A percentile compares a stretch with the other conserved stretches of the same genome.
phyloP scores from a whole-genome alignment of 2,113 vertebrate species.

The Psephotus haematonotus region DNA sequence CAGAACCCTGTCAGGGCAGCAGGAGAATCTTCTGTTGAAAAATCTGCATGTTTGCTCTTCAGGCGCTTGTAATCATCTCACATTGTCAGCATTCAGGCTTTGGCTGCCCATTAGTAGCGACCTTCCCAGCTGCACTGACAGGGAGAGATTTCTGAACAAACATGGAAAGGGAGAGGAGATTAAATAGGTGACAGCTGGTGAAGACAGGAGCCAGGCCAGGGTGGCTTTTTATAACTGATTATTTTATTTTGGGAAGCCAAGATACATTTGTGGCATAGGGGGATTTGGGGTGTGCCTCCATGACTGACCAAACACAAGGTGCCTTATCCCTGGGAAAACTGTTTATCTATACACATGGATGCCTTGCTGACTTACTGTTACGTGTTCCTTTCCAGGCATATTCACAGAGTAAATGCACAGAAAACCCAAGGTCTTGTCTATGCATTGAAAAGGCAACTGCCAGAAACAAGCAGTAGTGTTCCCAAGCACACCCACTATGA shows the following conservation, averaged over 20 bases:
- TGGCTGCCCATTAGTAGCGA: neutral
- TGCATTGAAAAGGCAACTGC: neutral
- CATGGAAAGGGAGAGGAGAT: neutral
- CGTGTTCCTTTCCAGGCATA: neutral
- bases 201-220: neutral
- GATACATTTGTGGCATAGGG: neutral
- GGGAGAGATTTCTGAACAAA: conserved; percentile 22
- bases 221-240: neutral
- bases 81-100: neutral
- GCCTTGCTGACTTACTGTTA: neutral
- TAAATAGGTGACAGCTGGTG: neutral
- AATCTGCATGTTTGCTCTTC: neutral
- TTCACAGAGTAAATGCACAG: neutral
- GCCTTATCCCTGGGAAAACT: neutral
- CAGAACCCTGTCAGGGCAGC: neutral
- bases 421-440: neutral
- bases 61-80: neutral
- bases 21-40: neutral
- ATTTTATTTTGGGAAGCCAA: neutral
- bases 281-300: neutral
- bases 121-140: conserved; percentile 13
- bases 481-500: neutral
- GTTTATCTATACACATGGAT: neutral
- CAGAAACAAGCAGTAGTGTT: neutral
- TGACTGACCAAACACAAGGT: neutral